Percentiles rank a stretch among this genome's conserved stretches.
These are phyloP conservation scores for Oreocharis arfaki DNA, from an alignment of 2,113 vertebrate species.

Conservation along the genomic window DNA sequence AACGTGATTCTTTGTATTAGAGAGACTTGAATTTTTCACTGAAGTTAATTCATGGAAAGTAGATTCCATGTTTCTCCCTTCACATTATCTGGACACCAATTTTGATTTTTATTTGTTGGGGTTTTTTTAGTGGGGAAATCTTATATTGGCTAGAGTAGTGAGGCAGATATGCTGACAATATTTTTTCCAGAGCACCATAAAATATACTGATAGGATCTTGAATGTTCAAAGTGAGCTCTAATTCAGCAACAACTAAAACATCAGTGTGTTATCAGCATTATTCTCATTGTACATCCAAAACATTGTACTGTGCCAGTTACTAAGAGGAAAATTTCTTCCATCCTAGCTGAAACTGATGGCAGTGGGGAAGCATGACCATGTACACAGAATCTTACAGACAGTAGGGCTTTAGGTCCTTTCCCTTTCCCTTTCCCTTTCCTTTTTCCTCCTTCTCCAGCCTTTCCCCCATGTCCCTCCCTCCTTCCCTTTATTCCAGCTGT, in stretches of 20 bases:
- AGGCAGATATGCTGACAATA: not conserved
- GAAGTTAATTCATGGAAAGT: not conserved
- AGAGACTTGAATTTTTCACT: not conserved
- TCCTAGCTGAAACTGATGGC: not conserved
- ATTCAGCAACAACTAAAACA: not conserved
- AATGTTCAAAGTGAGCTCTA: not conserved
- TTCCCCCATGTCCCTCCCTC: rapidly evolving
- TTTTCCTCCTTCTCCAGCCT: not conserved
- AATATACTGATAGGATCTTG: not conserved
- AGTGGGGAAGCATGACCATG: not conserved
- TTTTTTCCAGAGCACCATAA: not conserved
- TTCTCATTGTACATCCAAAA: not conserved
- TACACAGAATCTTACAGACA: not conserved
- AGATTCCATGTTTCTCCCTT: not conserved
- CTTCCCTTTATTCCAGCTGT: not conserved
- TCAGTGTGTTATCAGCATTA: not conserved
- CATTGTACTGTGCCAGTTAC: not conserved
- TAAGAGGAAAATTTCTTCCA: not conserved
- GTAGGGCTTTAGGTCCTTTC: not conserved
- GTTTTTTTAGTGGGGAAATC: not conserved
- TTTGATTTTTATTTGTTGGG: not conserved
- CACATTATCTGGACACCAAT: not conserved
- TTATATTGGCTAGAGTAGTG: not conserved
- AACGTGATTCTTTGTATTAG: not conserved
- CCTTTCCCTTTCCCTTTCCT: too few relatives aligned